phyloP scores from a whole-genome alignment of 2,113 vertebrate genomes.

The Neopipo cinnamomea region DNA sequence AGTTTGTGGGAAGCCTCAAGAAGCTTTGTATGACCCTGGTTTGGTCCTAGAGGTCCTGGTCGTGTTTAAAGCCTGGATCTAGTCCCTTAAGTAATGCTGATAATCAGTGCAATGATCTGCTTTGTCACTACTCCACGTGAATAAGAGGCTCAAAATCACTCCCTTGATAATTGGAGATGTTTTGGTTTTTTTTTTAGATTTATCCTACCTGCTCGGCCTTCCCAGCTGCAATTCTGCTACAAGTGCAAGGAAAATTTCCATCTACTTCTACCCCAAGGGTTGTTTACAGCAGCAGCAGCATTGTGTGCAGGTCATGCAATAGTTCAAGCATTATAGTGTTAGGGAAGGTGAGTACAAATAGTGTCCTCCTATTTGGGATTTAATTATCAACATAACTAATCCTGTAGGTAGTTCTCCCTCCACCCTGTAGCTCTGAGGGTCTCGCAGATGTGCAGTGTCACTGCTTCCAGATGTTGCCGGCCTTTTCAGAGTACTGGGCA shows the following conservation, averaged over 20 bases:
- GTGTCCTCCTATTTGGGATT: not conserved
- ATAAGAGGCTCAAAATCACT: not conserved
- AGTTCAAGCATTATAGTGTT: not conserved
- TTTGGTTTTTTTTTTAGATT: not conserved
- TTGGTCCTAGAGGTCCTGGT: not conserved
- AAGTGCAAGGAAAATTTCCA: not conserved
- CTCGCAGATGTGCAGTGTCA: slow-evolving; percentile 55
- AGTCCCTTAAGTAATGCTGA: not conserved
- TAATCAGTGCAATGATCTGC: not conserved
- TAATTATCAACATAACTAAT: slow-evolving; percentile 33
- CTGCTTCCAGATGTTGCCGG: slow-evolving; percentile 55
- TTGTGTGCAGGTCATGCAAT: accelerated
- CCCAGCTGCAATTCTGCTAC: not conserved
- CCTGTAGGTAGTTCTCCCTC: not conserved
- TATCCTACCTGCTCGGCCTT: not conserved
- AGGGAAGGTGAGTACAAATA: not conserved
- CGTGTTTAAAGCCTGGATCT: not conserved
- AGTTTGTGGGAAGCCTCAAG: not conserved
- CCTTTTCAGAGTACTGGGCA: slow-evolving; percentile 24
- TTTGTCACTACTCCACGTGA: not conserved
- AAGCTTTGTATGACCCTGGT: not conserved
- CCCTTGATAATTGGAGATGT: not conserved
- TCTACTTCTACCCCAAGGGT: not conserved
- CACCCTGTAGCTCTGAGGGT: not conserved
- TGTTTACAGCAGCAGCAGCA: not conserved